Conservation (phyloP, 2,113 vertebrate species). For the Oncorhynchus kisutch region DNA sequence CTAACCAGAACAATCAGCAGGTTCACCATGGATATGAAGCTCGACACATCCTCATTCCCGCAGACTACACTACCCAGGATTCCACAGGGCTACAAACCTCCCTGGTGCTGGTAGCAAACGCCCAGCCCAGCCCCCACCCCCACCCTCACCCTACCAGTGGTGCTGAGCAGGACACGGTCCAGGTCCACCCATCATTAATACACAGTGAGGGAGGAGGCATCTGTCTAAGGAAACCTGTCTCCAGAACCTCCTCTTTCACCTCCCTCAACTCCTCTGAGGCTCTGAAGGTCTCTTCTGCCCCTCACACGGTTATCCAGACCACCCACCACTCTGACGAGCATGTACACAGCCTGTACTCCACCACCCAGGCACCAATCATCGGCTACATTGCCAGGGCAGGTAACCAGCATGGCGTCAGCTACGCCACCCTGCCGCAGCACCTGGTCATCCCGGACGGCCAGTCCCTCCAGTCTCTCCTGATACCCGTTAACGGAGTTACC, state of each 20-base stretch:
- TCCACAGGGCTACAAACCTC: slow-evolving; percentile 86
- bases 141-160: slow-evolving; percentile 67
- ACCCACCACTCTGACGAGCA: slow-evolving; percentile 84
- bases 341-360: slow-evolving; percentile 85
- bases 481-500: slow-evolving; percentile 79
- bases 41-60: slow-evolving; percentile 86
- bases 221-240: slow-evolving; percentile 84
- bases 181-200: slow-evolving; percentile 80
- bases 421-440: slow-evolving; percentile 88
- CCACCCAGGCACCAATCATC: slow-evolving; percentile 89
- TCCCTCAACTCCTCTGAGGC: slow-evolving; percentile 79
- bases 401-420: slow-evolving; percentile 79
- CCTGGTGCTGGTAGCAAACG: slow-evolving; percentile 89
- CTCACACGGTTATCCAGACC: slow-evolving; percentile 92
- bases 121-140: slow-evolving; percentile 44
- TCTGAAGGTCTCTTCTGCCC: slow-evolving; percentile 76
- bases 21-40: slow-evolving; percentile 85
- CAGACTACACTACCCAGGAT: slow-evolving; percentile 82
- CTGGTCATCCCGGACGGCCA: slow-evolving; percentile 92
- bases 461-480: slow-evolving; percentile 93
- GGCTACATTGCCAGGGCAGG: slow-evolving; percentile 84
- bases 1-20: slow-evolving; percentile 71
- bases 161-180: slow-evolving; percentile 77
- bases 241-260: slow-evolving; percentile 72
- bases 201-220: slow-evolving; percentile 84